Percentiles rank a stretch among this genome's conserved stretches.
These are phyloP conservation scores for Pavo muticus DNA, from an alignment of 2,113 vertebrate species.

Conservation along the genomic window DNA sequence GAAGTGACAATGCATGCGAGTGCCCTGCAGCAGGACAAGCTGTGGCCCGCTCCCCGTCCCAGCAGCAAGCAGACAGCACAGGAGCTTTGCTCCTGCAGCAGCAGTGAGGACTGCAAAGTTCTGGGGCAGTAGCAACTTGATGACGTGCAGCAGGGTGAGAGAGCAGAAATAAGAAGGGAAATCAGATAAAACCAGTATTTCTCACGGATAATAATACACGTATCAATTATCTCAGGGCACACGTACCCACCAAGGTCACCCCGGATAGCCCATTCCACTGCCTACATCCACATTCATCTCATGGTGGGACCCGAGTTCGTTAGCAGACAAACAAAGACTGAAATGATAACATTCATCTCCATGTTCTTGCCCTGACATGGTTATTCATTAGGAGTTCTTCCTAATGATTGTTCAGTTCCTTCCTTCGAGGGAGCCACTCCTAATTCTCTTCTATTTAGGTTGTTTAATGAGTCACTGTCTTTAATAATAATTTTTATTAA, in stretches of 20 bases:
- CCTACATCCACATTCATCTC: neutral
- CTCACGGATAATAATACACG: neutral
- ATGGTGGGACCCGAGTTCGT: rapidly evolving
- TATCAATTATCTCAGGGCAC: neutral
- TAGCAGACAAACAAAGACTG: neutral
- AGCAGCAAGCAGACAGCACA: neutral
- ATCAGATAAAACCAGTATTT: neutral
- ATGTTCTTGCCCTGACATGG: slow-evolving; percentile 28
- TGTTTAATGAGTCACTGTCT: slow-evolving; percentile 58
- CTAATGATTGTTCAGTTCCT: slow-evolving; percentile 48
- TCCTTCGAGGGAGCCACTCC: slow-evolving; percentile 61
- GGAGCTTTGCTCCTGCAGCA: neutral
- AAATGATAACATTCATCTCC: neutral
- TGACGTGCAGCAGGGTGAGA: neutral
- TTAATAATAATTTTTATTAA: slow-evolving; percentile 30
- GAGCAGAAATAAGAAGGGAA: neutral
- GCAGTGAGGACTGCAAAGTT: neutral
- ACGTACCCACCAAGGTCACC: neutral
- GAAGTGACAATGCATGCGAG: neutral
- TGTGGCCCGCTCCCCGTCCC: rapidly evolving
- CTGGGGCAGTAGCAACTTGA: neutral
- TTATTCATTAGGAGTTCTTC: slow-evolving; percentile 29
- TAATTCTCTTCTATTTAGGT: slow-evolving; percentile 32
- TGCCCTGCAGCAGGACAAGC: neutral
- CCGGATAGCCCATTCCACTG: neutral